A percentile compares a stretch with the other conserved stretches of the same genome.
Evolutionary conservation across 2,797 vertebrate genomes (phyloP).

Genomic region (Nasua narica): DNA sequence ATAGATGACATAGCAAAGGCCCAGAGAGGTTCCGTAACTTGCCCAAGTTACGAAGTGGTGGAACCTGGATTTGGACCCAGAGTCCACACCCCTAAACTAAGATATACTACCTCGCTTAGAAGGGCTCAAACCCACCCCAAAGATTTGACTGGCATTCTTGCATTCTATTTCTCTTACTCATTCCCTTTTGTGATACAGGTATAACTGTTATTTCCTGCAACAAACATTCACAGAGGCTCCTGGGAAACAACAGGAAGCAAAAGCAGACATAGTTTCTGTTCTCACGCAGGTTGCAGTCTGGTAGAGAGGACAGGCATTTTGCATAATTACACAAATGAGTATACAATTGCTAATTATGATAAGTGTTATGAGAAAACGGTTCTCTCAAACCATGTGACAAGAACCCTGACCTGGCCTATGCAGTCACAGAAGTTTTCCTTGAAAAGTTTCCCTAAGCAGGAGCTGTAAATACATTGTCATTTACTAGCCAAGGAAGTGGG

Average conservation of each 20-base stretch:
- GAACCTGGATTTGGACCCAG: background rate
- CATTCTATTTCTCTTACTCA: background rate
- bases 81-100: background rate
- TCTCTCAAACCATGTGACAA: background rate
- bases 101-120: background rate
- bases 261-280: background rate
- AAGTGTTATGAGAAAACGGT: background rate
- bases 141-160: background rate
- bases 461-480: background rate
- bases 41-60: background rate
- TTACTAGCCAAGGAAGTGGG: background rate
- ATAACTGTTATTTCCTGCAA: background rate
- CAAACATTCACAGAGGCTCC: background rate
- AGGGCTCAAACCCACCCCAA: background rate
- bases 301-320: background rate
- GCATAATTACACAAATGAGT: background rate
- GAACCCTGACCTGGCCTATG: background rate
- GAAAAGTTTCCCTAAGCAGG: background rate
- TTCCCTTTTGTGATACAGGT: background rate
- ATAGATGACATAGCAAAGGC: background rate
- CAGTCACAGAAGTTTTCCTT: background rate
- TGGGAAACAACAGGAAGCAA: background rate
- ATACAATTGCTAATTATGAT: background rate
- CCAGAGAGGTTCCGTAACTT: background rate
- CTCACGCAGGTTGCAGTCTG: background rate